Evolutionary conservation across 2,113 vertebrate species (phyloP).

Genomic region (Sterrhoptilus dennistouni): DNA sequence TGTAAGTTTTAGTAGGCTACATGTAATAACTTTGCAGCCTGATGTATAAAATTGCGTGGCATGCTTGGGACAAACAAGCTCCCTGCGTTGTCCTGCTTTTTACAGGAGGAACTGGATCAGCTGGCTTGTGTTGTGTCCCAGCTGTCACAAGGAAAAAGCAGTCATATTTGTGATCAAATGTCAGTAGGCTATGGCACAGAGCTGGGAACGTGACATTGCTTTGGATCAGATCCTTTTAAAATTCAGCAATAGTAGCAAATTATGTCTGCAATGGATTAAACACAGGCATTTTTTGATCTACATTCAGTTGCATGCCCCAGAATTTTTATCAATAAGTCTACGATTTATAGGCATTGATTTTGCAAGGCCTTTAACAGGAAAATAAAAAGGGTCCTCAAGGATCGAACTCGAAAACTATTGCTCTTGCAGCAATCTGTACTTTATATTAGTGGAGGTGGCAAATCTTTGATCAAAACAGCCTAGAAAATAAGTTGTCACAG

Average conservation of each 20-base stretch:
- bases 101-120: constrained; percentile 56
- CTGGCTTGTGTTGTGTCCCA: constrained; percentile 62
- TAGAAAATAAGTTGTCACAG: constrained; percentile 22
- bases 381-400: constrained; percentile 63
- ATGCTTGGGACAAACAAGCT: background rate
- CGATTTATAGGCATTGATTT: constrained; percentile 73
- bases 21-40: background rate
- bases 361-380: constrained; percentile 59
- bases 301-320: constrained; percentile 60
- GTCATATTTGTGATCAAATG: constrained; percentile 76
- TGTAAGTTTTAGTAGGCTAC: background rate
- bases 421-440: constrained; percentile 62
- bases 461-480: constrained; percentile 61
- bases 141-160: constrained; percentile 63
- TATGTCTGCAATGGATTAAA: constrained; percentile 72
- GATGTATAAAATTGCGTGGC: background rate
- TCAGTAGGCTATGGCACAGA: constrained; percentile 69
- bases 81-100: constrained; percentile 27
- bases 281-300: constrained; percentile 71
- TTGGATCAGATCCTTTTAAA: constrained; percentile 73
- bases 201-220: constrained; percentile 66
- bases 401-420: constrained; percentile 66
- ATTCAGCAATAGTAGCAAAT: constrained; percentile 74
- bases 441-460: constrained; percentile 48
- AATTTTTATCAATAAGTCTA: constrained; percentile 79